These are phyloP conservation scores for Origma solitaria DNA, from an alignment of 2,113 vertebrate species.

Conservation along the genomic window DNA sequence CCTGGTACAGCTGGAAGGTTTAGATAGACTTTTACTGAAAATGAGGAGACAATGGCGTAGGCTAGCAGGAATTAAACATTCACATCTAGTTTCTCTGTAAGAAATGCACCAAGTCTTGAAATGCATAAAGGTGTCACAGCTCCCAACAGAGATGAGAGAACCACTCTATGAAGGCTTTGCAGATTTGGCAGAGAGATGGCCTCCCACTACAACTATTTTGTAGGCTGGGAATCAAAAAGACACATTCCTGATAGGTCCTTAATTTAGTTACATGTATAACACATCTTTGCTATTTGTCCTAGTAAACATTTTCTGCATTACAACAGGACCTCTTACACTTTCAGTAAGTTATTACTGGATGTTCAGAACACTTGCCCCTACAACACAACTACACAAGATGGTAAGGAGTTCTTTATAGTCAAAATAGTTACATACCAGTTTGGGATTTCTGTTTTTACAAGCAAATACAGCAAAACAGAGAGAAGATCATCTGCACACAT, in stretches of 20 bases:
- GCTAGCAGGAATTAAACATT: not conserved
- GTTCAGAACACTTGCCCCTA: not conserved
- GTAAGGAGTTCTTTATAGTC: not conserved
- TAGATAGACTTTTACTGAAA: not conserved
- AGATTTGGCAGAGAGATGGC: not conserved
- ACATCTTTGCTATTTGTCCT: not conserved
- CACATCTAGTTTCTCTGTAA: not conserved
- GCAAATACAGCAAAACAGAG: slow-evolving; percentile 88
- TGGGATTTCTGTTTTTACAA: slow-evolving; percentile 95
- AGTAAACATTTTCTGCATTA: not conserved
- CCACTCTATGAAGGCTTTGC: not conserved
- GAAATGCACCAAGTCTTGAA: not conserved
- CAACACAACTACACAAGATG: not conserved
- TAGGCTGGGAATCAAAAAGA: not conserved
- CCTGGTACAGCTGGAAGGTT: not conserved
- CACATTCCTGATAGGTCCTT: not conserved
- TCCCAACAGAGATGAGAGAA: not conserved
- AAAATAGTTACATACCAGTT: slow-evolving; percentile 83
- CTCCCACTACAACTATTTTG: not conserved
- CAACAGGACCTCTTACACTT: not conserved
- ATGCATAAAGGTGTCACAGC: not conserved
- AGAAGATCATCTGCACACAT: slow-evolving; percentile 95
- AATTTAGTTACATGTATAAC: not conserved
- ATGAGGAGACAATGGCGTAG: not conserved
- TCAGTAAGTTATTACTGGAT: not conserved